Evolutionary conservation across 1,140 invertebrate genomes (phyloP), one percentile per base, ranked within the genome.

Genomic region (Trachymyrmex septentrionalis): DNA sequence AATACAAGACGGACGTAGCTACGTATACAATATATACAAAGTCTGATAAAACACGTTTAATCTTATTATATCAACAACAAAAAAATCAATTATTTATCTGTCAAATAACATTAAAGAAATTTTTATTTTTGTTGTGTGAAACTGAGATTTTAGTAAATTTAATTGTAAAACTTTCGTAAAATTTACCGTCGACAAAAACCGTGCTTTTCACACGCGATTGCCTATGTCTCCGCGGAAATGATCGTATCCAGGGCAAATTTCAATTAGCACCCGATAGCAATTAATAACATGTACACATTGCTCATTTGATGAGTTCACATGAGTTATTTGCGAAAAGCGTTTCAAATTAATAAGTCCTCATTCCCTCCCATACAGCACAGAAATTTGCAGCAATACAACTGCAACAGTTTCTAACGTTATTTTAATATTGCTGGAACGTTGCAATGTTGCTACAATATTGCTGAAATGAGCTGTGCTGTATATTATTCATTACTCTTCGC

Each of bases 191-290:
- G 24, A 3, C 3, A 72, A 57, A 55, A 71, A 57, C 5, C n/a
- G 12, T 24, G 1, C 24, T 12, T 19, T 53, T 50, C 7, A 50
- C 30, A 3, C 2, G 9, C 34, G 19, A 30, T 81, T 55, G 5
- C 44, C 44, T 57, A 44, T 12, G 12, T 30, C 19, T 21, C 34
- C 27, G 27, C 12, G 14, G 21, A 16, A 30, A 21, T 66, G 27
- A 24, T 55, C 50, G n/a, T 24, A 30, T 2, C n/a, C 34, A 10
- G 24, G 59, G 21, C 24, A 61, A 82, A 73, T 48, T 82, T 72
- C 67, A 73, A 82, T 82, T 59, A 82, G 38, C 76, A 67, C 7
- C 44, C 76, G 48, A 53, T 67, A 27, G 61, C 38, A 82, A 82
- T 82, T 82, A 82, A 59, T 57, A 73, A 30, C 4, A 14, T 21